Conservation (phyloP, 1,140 invertebrate genomes). For the Ylistrum balloti region DNA sequence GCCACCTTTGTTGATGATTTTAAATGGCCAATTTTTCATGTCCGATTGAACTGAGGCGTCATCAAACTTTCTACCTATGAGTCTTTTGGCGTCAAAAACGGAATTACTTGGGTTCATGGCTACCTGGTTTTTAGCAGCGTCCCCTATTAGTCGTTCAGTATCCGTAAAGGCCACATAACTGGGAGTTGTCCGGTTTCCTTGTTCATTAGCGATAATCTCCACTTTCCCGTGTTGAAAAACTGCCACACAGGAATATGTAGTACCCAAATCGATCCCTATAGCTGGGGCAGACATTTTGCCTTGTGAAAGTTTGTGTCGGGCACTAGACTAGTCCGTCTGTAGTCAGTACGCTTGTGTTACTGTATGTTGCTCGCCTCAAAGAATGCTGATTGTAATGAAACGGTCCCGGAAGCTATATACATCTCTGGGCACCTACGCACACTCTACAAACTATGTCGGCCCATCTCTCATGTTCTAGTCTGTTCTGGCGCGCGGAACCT, state of each 20-base stretch:
- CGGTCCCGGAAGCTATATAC: slow-evolving; percentile 9
- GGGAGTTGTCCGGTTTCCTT: slow-evolving; percentile 93
- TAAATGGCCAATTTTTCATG: slow-evolving; percentile 96
- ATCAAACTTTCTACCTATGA: slow-evolving; percentile 96
- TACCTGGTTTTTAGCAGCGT: slow-evolving; percentile 87
- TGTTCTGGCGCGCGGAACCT: neutral
- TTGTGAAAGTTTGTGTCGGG: neutral
- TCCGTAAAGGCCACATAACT: slow-evolving; percentile 95
- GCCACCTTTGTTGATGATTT: slow-evolving; percentile 72
- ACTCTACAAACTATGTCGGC: neutral
- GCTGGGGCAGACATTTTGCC: slow-evolving; percentile 67
- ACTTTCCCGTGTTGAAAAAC: slow-evolving; percentile 90
- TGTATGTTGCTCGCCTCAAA: neutral
- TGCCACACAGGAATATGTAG: slow-evolving; percentile 84
- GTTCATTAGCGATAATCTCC: slow-evolving; percentile 96
- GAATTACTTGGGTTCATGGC: slow-evolving; percentile 97
- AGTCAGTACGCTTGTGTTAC: neutral
- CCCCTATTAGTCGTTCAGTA: slow-evolving; percentile 92
- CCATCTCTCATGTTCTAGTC: slow-evolving; percentile 14
- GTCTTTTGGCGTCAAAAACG: slow-evolving; percentile 91
- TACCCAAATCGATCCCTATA: slow-evolving; percentile 85
- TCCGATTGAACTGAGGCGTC: slow-evolving; percentile 94
- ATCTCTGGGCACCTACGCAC: slow-evolving; percentile 12
- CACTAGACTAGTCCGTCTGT: neutral
- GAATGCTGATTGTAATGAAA: slow-evolving; percentile 30